These are phyloP conservation scores for Drosophila quinaria DNA, from an alignment of 2,888 invertebrate genomes.

Conservation along the genomic window DNA sequence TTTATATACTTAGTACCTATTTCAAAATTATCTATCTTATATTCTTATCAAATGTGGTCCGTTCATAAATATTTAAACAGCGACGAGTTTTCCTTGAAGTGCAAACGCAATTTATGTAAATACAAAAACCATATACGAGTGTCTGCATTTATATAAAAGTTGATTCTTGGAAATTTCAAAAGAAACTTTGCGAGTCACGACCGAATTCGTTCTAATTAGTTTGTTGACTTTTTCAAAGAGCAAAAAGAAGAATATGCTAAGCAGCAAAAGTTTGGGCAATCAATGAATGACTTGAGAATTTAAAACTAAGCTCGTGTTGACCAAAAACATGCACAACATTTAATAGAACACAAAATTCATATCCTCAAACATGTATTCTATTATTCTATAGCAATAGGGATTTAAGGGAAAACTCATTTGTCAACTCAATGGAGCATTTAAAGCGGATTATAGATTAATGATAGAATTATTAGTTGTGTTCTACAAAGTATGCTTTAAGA, in stretches of 20 bases:
- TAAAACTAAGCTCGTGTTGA: background rate
- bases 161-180: conserved; percentile 5
- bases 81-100: conserved; percentile 25
- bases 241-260: conserved; percentile 20
- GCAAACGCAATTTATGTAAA: conserved; percentile 20
- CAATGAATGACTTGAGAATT: conserved; percentile 26
- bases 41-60: conserved; percentile 32
- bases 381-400: background rate
- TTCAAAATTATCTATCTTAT: conserved; percentile 28
- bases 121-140: conserved; percentile 3
- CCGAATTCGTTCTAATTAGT: conserved; percentile 24
- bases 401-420: conserved; percentile 1
- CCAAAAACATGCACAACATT: background rate
- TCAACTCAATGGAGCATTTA: conserved; percentile 32
- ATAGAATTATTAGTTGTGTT: conserved; percentile 2
- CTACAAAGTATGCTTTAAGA: background rate
- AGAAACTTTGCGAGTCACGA: conserved; percentile 25
- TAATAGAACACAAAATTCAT: conserved; percentile 9
- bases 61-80: conserved; percentile 30
- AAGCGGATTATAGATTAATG: conserved; percentile 39
- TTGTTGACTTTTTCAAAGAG: conserved; percentile 17
- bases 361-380: background rate
- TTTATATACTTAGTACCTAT: conserved; percentile 16
- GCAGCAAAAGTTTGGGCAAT: conserved; percentile 27
- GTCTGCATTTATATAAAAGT: conserved; percentile 7